phyloP scores from a whole-genome alignment of 2,113 vertebrate genomes.

The Xenopus laevis region DNA sequence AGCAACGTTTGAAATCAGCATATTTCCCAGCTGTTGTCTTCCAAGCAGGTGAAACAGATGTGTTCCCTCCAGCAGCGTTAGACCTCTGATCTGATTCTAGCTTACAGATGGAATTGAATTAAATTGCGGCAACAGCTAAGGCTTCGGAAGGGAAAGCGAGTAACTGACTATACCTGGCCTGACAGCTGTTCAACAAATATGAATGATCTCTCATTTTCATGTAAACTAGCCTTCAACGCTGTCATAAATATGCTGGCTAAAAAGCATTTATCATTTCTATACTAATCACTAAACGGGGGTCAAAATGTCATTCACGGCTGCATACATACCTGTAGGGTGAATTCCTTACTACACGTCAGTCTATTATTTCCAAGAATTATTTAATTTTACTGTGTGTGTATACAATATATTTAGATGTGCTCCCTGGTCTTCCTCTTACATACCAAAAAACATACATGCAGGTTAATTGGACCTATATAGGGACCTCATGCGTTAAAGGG shows the following conservation, averaged over 20 bases:
- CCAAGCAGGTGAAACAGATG: conserved; percentile 68
- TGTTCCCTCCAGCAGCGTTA: conserved; percentile 63
- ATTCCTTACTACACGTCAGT: too few relatives aligned
- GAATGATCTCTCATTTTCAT: conserved; percentile 53
- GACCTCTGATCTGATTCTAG: conserved; percentile 68
- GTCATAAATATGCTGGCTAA: conserved; percentile 43
- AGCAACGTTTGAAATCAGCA: conserved; percentile 60
- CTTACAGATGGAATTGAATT: conserved; percentile 66
- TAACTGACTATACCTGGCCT: conserved; percentile 53
- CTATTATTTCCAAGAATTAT: neutral
- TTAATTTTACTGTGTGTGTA: neutral
- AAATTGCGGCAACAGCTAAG: conserved; percentile 57
- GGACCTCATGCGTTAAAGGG: too few relatives aligned
- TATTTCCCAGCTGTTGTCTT: conserved; percentile 61
- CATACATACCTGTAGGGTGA: too few relatives aligned
- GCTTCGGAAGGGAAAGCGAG: conserved; percentile 52
- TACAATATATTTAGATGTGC: too few relatives aligned
- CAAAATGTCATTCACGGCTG: too few relatives aligned
- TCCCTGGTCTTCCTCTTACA: too few relatives aligned
- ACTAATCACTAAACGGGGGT: conserved; percentile 19
- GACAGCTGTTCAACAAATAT: conserved; percentile 56
- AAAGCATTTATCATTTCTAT: conserved; percentile 31
- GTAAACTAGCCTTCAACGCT: conserved; percentile 48
- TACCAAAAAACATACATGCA: too few relatives aligned
- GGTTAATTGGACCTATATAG: too few relatives aligned